Evolutionary conservation across 2,113 vertebrate species (phyloP).

Genomic region (Chinchilla lanigera): DNA sequence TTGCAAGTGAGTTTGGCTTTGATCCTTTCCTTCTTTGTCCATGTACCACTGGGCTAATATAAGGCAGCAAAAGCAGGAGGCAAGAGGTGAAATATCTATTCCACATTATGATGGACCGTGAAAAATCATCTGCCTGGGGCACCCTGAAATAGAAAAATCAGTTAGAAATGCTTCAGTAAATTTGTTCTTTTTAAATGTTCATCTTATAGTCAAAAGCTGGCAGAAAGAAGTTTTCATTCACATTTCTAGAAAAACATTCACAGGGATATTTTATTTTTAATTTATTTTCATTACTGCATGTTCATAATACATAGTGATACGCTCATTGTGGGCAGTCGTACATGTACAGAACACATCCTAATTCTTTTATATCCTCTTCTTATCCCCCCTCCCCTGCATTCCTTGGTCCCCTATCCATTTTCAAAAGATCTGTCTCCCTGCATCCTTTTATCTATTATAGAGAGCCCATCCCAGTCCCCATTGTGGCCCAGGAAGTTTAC

Average conservation of each 20-base stretch:
- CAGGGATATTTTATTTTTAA: not conserved
- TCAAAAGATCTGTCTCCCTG: not conserved
- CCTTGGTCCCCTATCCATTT: not conserved
- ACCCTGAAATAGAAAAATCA: slow-evolving; percentile 76
- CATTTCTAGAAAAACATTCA: slow-evolving; percentile 2
- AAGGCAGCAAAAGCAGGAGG: slow-evolving; percentile 85
- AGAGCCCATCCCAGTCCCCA: no score
- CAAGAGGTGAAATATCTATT: slow-evolving; percentile 81
- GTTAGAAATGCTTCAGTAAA: slow-evolving; percentile 42
- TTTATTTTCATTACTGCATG: not conserved
- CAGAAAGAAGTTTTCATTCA: not conserved
- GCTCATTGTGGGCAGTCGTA: not conserved
- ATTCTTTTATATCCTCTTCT: not conserved
- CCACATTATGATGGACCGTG: slow-evolving; percentile 85
- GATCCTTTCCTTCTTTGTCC: slow-evolving; percentile 86
- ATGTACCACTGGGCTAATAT: slow-evolving; percentile 68
- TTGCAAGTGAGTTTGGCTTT: slow-evolving; percentile 80
- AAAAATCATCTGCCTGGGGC: slow-evolving; percentile 68
- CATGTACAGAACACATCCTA: not conserved
- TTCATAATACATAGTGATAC: not conserved
- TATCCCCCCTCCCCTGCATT: not conserved
- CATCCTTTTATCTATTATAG: not conserved
- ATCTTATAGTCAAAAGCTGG: not conserved
- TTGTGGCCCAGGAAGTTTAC: no score
- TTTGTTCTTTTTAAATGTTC: slow-evolving; percentile 50